phyloP scores from a whole-genome alignment of 1,140 invertebrate species.

The Orussus abietinus region DNA sequence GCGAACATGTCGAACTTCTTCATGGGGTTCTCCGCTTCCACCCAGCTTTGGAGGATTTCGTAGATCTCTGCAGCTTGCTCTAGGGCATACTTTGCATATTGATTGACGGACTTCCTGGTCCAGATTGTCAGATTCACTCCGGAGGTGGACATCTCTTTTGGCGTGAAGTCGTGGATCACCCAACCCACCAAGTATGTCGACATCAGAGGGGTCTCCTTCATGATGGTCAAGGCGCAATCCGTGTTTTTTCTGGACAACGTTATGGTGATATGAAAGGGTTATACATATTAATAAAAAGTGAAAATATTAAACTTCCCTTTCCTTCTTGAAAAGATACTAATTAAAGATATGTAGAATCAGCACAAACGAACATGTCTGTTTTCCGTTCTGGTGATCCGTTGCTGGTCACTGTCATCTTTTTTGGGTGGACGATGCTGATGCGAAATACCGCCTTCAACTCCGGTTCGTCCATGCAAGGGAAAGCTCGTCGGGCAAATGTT shows the following conservation, averaged over 20 bases:
- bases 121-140: constrained; percentile 20
- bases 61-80: constrained; percentile 20
- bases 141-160: constrained; percentile 23
- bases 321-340: background rate
- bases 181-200: constrained; percentile 74
- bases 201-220: constrained; percentile 61
- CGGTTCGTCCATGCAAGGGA: constrained; percentile 90
- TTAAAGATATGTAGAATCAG: background rate
- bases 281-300: constrained; percentile 6
- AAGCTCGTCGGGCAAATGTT: constrained; percentile 72
- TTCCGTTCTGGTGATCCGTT: too few relatives aligned
- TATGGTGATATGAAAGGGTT: background rate
- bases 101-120: constrained; percentile 18
- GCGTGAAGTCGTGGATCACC: constrained; percentile 67
- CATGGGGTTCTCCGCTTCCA: constrained; percentile 33
- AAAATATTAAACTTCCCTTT: constrained; percentile 7
- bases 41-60: constrained; percentile 16
- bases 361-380: too few relatives aligned
- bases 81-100: constrained; percentile 14
- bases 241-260: constrained; percentile 12
- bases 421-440: too few relatives aligned
- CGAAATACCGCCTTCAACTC: constrained; percentile 72
- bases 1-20: constrained; percentile 67
- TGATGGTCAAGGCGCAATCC: constrained; percentile 35
- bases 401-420: too few relatives aligned